phyloP scores from a whole-genome alignment of 2,113 vertebrate genomes.

The Aviceda subcristata region DNA sequence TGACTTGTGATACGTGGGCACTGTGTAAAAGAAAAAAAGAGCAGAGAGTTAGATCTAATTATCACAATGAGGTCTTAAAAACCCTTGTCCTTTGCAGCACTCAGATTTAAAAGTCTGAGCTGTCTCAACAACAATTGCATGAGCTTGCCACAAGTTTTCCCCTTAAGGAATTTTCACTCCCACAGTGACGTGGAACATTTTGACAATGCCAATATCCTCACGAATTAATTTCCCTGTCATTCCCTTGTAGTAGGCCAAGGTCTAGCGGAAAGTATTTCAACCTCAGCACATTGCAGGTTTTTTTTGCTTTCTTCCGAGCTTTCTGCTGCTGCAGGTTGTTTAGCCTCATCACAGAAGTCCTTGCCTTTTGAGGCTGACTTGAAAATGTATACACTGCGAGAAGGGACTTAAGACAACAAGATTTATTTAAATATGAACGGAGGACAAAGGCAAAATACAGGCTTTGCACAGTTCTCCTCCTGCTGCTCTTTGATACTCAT shows the following conservation, averaged over 20 bases:
- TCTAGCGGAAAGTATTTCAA: not conserved
- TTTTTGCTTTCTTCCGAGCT: not conserved
- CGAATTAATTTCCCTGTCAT: not conserved
- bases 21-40: constrained; percentile 66
- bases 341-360: not conserved
- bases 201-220: not conserved
- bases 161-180: not conserved
- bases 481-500: not conserved
- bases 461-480: not conserved
- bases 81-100: not conserved
- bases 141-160: not conserved
- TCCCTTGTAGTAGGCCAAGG: not conserved
- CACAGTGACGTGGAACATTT: not conserved
- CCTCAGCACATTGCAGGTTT: not conserved
- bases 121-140: not conserved
- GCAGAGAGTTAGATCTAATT: not conserved
- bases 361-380: not conserved
- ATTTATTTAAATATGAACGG: not conserved
- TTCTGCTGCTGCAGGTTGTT: not conserved
- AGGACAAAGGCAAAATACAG: not conserved
- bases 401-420: not conserved
- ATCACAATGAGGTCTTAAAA: not conserved
- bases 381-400: not conserved
- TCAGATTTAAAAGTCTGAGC: not conserved
- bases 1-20: constrained; percentile 80